These are phyloP conservation scores for Pyrochroa serraticornis DNA, from an alignment of 2,888 invertebrate genomes.

Conservation along the genomic window DNA sequence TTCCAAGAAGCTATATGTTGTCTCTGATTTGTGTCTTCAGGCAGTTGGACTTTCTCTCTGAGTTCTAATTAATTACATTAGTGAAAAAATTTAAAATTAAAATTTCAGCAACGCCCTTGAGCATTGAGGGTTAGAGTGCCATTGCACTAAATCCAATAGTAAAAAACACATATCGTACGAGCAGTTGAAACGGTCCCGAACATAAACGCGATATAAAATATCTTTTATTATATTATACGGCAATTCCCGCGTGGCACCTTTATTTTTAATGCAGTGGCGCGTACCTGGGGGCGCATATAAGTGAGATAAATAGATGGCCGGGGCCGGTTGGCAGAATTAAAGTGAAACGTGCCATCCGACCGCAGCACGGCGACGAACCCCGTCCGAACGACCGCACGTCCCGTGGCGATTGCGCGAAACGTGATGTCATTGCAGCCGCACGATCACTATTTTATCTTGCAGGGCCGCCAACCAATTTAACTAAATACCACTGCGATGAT, in stretches of 20 bases:
- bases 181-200: slow-evolving; percentile 30
- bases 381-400: slow-evolving; percentile 55
- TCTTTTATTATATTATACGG: slow-evolving; percentile 44
- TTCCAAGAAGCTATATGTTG: too few species aligned
- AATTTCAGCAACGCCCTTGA: too few species aligned
- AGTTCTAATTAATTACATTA: too few species aligned
- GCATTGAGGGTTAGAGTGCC: too few species aligned
- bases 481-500: slow-evolving; percentile 43
- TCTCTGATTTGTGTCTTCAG: too few species aligned
- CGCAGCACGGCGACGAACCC: slow-evolving; percentile 49
- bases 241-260: slow-evolving; percentile 39
- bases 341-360: slow-evolving; percentile 59
- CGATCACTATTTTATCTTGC: slow-evolving; percentile 45
- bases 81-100: too few species aligned
- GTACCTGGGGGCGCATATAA: slow-evolving; percentile 49
- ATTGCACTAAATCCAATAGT: neutral
- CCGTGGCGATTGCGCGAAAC: slow-evolving; percentile 55
- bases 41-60: too few species aligned
- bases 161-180: slow-evolving; percentile 31
- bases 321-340: slow-evolving; percentile 54
- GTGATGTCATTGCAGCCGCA: slow-evolving; percentile 56
- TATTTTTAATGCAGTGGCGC: slow-evolving; percentile 46
- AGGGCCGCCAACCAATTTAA: slow-evolving; percentile 37
- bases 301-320: slow-evolving; percentile 54
- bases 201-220: slow-evolving; percentile 43